Evolutionary conservation across 2,797 vertebrate species (phyloP), one percentile per base, ranked within the genome.

Genomic region (Discoglossus pictus): DNA sequence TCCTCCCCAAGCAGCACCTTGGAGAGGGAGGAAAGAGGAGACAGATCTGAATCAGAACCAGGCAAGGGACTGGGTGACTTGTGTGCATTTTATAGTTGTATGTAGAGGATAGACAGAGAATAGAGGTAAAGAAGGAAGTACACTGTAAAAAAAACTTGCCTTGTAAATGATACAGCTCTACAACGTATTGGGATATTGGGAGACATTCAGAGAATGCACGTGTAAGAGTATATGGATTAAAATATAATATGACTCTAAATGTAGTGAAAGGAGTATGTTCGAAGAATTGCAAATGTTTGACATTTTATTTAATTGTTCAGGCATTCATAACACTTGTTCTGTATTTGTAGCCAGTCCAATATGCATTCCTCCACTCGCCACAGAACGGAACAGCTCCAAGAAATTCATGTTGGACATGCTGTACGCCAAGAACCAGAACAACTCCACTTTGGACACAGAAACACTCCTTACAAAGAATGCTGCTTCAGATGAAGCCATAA

Each of bases 391-490:
- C 71, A 82, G 80, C 74, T 82, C 89, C 20, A 87, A 76, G 68
- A 90, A 84, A 80, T 91, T 91, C 34, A 75, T 88, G 74, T 53
- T 91, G 69, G 88, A 93, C 77, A 90, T 89, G 88, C 83, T 92
- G 1, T 93, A 87, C 6, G 78, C 90, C 64, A 92, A 88, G 31
- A 79, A 72, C 21, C 78, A 79, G 15, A 47, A 66, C 15, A 0
- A 46, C 20, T 34, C n/a, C 4, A 0, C 60, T 35, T 55, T 76
- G 0, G 74, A 66, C 76, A 75, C 27, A 31, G 42, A 35, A 50
- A 76, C 80, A 2, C 18, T 59, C 24, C 39, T 61, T 12, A 25
- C 48, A 7, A 64, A 2, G 5, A 73, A 15, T 13, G 63, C 3
- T 3, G 78, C 82, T 4, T 70, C 65, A 4, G 51, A 75, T 20